These are phyloP conservation scores for Tenrec ecaudatus DNA, from an alignment of 2,113 vertebrate species.

Conservation along the genomic window DNA sequence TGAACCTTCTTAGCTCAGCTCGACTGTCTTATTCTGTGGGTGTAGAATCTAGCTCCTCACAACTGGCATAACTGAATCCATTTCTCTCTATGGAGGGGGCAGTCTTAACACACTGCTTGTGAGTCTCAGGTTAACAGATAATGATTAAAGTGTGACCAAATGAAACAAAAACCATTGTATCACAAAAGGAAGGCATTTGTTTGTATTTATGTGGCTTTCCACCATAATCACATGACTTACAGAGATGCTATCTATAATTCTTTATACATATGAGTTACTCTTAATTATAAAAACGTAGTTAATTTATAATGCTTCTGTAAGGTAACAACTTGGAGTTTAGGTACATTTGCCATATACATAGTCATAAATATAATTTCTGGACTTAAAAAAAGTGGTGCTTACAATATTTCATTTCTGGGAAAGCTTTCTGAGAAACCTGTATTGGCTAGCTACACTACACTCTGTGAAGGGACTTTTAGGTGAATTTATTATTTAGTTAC, in stretches of 20 bases:
- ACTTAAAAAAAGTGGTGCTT: not conserved
- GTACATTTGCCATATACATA: not conserved
- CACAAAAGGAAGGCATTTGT: not conserved
- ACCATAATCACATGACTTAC: not conserved
- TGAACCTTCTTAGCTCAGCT: fast-evolving
- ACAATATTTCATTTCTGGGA: not conserved
- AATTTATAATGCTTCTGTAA: not conserved
- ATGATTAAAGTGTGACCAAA: not conserved
- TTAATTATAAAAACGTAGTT: not conserved
- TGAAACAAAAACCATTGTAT: not conserved
- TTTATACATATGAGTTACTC: not conserved
- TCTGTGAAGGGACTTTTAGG: not conserved
- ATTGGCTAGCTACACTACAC: not conserved
- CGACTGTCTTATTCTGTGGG: no score
- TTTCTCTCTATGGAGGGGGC: not conserved
- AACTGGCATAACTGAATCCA: fast-evolving
- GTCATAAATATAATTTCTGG: not conserved
- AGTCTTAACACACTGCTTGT: not conserved
- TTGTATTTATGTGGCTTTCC: not conserved
- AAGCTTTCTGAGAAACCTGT: not conserved
- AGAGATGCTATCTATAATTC: not conserved
- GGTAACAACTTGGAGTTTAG: not conserved
- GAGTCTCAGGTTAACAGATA: not conserved
- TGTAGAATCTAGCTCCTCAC: not conserved
- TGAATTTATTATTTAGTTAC: slow-evolving; percentile 18